phyloP scores from a whole-genome alignment of 64 coral and sea anemone genomes.

The Porites lutea region DNA sequence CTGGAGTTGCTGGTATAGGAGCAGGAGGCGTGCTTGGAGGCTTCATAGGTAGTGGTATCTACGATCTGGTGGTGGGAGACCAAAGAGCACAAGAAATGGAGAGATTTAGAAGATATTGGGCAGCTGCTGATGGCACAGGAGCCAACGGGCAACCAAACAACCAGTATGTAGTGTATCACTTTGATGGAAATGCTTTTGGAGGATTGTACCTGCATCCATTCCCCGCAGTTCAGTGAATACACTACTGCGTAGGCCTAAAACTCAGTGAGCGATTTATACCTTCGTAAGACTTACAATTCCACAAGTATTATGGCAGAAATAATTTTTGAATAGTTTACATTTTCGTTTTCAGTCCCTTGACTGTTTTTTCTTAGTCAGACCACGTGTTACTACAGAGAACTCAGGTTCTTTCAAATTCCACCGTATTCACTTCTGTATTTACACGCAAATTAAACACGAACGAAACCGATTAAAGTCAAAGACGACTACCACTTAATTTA shows the following conservation, averaged over 20 bases:
- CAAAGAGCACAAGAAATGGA: neutral
- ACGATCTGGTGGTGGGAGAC: neutral
- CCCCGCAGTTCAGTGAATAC: neutral
- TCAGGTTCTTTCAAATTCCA: too few relatives aligned
- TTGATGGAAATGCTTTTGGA: conserved; percentile 12
- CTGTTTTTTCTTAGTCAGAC: too few relatives aligned
- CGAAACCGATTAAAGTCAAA: too few relatives aligned
- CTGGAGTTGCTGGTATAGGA: neutral
- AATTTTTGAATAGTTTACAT: too few relatives aligned
- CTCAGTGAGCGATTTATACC: too few relatives aligned
- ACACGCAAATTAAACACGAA: too few relatives aligned
- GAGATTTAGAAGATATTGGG: neutral
- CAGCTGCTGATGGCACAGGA: neutral
- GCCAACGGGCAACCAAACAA: neutral
- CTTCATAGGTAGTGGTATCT: conserved; percentile 28
- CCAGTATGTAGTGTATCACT: conserved; percentile 28
- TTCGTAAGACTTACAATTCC: too few relatives aligned
- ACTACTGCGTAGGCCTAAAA: neutral
- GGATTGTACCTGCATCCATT: conserved; percentile 23
- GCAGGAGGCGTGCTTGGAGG: conserved; percentile 15
- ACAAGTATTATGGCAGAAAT: too few relatives aligned
- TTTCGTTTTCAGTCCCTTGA: too few relatives aligned
- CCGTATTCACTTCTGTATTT: too few relatives aligned
- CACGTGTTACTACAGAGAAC: too few relatives aligned
- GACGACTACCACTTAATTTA: too few relatives aligned